Evolutionary conservation across 2,888 invertebrate species (phyloP).

Genomic region (Rhagonycha fulva): DNA sequence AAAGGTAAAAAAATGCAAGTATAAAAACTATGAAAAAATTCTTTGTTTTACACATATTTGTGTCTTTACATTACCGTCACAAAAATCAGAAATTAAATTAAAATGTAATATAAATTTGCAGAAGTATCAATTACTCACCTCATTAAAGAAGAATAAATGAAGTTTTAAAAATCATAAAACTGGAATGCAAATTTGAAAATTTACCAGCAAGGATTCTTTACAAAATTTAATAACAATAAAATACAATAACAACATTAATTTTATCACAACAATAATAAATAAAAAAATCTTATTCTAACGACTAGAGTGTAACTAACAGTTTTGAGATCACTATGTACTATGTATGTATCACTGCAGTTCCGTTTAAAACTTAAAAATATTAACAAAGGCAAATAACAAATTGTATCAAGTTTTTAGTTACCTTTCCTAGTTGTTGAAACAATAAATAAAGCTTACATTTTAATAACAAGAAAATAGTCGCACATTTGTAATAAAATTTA

Average conservation of each 20-base stretch:
- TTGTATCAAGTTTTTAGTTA: background rate
- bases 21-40: background rate
- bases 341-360: background rate
- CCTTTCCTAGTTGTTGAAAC: background rate
- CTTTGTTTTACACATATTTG: too few species aligned
- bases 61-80: background rate
- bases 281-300: background rate
- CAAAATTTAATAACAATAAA: background rate
- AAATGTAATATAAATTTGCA: background rate
- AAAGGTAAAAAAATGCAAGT: background rate
- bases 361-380: background rate
- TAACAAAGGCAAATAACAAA: background rate
- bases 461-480: background rate
- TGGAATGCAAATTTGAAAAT: background rate
- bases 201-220: background rate
- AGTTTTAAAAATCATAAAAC: background rate
- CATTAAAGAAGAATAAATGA: background rate
- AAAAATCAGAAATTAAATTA: background rate
- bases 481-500: background rate
- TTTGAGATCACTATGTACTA: background rate
- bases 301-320: background rate
- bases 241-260: background rate
- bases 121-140: background rate
- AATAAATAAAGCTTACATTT: background rate
- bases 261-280: background rate